These are phyloP conservation scores for Eptesicus fuscus DNA, from an alignment of 2,113 vertebrate genomes.

Conservation along the genomic window DNA sequence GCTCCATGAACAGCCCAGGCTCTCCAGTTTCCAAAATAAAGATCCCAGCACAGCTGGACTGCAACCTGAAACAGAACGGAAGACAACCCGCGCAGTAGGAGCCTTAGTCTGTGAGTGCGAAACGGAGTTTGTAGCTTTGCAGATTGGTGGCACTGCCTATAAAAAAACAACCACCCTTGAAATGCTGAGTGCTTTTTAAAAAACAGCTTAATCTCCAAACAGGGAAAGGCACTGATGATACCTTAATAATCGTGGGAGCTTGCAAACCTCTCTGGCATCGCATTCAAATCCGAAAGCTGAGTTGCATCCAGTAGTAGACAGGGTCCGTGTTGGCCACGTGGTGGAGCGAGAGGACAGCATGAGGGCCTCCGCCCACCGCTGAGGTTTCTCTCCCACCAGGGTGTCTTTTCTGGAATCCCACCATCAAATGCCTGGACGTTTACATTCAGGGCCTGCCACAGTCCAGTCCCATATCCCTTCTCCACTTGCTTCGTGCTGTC, in stretches of 20 bases:
- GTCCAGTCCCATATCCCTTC: neutral
- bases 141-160: conserved; percentile 35
- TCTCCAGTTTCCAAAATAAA: conserved; percentile 62
- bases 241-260: conserved; percentile 32
- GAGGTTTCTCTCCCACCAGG: neutral
- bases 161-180: conserved; percentile 43
- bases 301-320: neutral
- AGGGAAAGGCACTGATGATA: neutral
- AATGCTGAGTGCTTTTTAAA: conserved; percentile 49
- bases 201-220: conserved; percentile 19
- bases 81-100: neutral
- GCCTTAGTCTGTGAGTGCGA: conserved; percentile 33
- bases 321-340: accelerated
- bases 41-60: conserved; percentile 63
- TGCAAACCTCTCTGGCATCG: neutral
- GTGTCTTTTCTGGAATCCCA: neutral
- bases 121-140: conserved; percentile 39
- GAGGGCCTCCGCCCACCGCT: neutral
- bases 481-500: neutral
- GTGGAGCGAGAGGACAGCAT: accelerated
- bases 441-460: neutral
- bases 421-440: neutral
- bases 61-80: conserved; percentile 49
- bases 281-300: conserved; percentile 4
- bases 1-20: conserved; percentile 59